A percentile compares a stretch with the other conserved stretches of the same genome.
These are phyloP conservation scores for Ophthalmolycus amberensis DNA, from an alignment of 2,113 vertebrate species.

Conservation along the genomic window DNA sequence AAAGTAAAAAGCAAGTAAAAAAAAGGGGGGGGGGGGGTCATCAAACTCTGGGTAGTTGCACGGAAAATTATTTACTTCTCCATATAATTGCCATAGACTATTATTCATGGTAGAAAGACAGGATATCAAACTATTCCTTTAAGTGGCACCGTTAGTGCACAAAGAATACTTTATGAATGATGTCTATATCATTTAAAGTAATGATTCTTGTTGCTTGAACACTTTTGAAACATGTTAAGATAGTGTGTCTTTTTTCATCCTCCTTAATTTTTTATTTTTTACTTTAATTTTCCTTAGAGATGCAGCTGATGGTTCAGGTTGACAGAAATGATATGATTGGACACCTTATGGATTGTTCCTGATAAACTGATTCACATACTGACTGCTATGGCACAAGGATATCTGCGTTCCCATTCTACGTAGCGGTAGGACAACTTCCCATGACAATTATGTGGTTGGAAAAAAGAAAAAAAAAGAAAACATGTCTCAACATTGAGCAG, in stretches of 20 bases:
- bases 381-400: neutral
- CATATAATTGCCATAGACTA: neutral
- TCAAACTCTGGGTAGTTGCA: too few relatives aligned
- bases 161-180: neutral
- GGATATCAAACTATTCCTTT: neutral
- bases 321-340: too few relatives aligned
- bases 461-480: neutral
- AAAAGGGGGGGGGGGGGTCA: too few relatives aligned
- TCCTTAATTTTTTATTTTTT: neutral
- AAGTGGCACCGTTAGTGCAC: neutral
- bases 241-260: neutral
- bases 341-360: neutral
- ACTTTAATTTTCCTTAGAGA: neutral
- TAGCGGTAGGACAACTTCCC: neutral
- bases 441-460: neutral
- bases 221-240: neutral
- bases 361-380: neutral
- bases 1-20: too few relatives aligned
- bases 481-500: constrained; percentile 64
- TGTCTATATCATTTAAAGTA: neutral
- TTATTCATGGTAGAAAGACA: neutral
- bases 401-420: neutral
- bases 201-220: neutral
- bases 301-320: neutral
- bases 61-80: neutral